Evolutionary conservation across 2,888 invertebrate genomes (phyloP).

Genomic region (Malthinus seriepunctatus): DNA sequence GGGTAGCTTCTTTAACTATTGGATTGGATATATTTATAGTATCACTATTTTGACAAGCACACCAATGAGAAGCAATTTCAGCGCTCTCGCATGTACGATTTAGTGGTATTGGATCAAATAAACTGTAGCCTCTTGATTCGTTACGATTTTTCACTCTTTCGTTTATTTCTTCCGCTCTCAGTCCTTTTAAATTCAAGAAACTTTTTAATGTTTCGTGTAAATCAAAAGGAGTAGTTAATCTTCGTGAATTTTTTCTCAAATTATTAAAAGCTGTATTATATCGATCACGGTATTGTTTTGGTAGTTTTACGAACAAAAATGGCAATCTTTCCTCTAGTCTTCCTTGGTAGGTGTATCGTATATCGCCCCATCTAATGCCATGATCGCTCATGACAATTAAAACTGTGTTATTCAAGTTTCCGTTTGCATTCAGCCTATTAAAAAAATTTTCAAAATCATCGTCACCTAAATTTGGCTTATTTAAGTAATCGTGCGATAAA

Average conservation of each 20-base stretch:
- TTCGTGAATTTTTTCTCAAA: constrained; percentile 66
- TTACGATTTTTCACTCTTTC: constrained; percentile 45
- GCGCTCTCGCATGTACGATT: constrained; percentile 78
- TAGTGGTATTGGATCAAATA: constrained; percentile 73
- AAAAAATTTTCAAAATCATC: constrained; percentile 64
- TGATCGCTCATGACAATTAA: constrained; percentile 83
- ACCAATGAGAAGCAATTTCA: constrained; percentile 82
- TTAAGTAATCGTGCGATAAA: constrained; percentile 83
- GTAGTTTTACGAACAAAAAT: constrained; percentile 73
- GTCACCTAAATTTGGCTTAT: constrained; percentile 77
- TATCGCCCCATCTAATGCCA: constrained; percentile 85
- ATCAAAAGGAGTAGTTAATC: constrained; percentile 85
- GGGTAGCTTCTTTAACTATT: constrained; percentile 62
- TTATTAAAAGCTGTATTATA: constrained; percentile 67
- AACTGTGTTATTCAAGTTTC: constrained; percentile 68
- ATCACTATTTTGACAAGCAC: constrained; percentile 77
- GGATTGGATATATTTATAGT: constrained; percentile 60
- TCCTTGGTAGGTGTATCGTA: constrained; percentile 82
- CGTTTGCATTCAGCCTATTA: constrained; percentile 55
- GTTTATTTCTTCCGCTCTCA: constrained; percentile 52
- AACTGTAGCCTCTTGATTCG: constrained; percentile 67
- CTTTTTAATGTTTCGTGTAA: constrained; percentile 78
- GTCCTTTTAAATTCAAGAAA: constrained; percentile 60
- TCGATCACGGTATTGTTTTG: constrained; percentile 68
- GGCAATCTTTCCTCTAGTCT: constrained; percentile 87